Percentiles rank a stretch among this genome's conserved stretches.
Evolutionary conservation across 2,888 invertebrate genomes (phyloP).

Genomic region (Melanotus villosus): DNA sequence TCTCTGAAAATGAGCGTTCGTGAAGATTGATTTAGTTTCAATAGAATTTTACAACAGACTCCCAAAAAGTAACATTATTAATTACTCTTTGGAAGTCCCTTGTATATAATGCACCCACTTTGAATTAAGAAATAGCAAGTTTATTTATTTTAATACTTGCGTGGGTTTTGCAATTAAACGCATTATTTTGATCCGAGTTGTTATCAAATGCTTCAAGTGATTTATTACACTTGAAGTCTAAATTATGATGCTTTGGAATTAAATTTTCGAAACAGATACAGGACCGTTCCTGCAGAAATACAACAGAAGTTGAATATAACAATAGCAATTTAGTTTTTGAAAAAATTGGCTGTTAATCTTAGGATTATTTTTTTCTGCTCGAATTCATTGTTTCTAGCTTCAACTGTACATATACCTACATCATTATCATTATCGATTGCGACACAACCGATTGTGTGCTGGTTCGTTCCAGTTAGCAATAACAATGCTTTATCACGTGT

Average conservation of each 20-base stretch:
- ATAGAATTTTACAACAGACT: background rate
- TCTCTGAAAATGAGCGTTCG: constrained; percentile 27
- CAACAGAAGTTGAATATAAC: too few species aligned
- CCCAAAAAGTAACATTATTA: background rate
- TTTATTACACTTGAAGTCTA: too few species aligned
- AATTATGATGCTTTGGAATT: too few species aligned
- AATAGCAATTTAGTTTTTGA: too few species aligned
- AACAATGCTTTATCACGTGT: constrained; percentile 39
- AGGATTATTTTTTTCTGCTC: too few species aligned
- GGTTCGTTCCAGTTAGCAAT: constrained; percentile 37
- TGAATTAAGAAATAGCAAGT: background rate
- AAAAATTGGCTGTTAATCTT: too few species aligned
- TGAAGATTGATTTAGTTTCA: background rate
- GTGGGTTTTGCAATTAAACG: constrained; percentile 7
- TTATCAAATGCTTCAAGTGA: too few species aligned
- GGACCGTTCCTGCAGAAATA: too few species aligned
- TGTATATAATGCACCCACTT: background rate
- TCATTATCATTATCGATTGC: constrained; percentile 32
- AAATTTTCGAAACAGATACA: too few species aligned
- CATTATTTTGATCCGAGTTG: background rate
- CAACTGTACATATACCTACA: constrained; percentile 7
- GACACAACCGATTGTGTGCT: constrained; percentile 32
- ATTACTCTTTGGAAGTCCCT: background rate
- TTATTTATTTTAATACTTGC: constrained; percentile 7
- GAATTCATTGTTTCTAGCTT: background rate